A percentile compares a stretch with the other conserved stretches of the same genome.
These are phyloP conservation scores for Brevimyrus niger DNA, from an alignment of 2,113 vertebrate species.

Conservation along the genomic window DNA sequence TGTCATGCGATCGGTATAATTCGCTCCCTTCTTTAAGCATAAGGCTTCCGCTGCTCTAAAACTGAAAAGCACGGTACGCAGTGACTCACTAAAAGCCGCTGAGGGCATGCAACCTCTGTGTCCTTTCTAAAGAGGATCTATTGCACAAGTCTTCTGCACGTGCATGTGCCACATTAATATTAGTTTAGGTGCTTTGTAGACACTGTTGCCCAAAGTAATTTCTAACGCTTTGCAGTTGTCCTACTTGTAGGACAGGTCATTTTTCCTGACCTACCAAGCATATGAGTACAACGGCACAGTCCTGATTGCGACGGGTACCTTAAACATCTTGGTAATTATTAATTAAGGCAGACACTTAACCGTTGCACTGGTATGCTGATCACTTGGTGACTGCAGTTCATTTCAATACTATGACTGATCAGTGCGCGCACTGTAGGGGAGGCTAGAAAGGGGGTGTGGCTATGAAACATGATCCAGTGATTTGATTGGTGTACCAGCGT, in stretches of 20 bases:
- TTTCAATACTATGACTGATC: not conserved
- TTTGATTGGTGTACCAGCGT: not conserved
- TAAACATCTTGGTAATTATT: not conserved
- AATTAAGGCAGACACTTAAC: not conserved
- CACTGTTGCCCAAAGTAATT: not conserved
- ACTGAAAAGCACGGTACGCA: not conserved
- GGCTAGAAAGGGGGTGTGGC: not conserved
- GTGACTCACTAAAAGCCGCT: not conserved
- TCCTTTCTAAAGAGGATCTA: not conserved
- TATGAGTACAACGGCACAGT: not conserved
- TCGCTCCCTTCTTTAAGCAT: not conserved
- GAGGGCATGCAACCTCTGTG: not conserved
- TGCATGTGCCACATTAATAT: not conserved
- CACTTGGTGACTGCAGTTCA: not conserved
- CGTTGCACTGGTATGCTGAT: not conserved
- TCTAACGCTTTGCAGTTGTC: not conserved
- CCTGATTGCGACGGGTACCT: not conserved
- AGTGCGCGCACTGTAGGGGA: not conserved
- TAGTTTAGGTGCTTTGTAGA: not conserved
- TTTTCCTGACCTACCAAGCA: not conserved
- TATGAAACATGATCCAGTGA: not conserved
- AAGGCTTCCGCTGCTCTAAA: not conserved
- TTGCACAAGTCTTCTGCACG: not conserved
- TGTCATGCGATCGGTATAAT: not conserved
- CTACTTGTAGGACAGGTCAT: not conserved